Evolutionary conservation across 2,888 invertebrate species (phyloP), one percentile per base, ranked within the genome.

Genomic region (Lasioglossum villosulum): DNA sequence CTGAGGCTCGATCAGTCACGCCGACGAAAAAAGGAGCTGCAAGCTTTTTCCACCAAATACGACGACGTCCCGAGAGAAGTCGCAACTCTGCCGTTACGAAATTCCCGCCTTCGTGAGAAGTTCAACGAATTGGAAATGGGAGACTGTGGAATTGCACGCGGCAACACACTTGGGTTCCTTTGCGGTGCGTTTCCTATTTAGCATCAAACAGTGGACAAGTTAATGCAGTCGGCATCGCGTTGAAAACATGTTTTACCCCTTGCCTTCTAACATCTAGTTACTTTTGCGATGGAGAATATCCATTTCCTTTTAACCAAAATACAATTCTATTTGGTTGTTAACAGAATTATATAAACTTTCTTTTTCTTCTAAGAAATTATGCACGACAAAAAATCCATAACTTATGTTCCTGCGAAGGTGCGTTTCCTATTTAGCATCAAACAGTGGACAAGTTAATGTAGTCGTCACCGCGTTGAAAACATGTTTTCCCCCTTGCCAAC

Each of bases 61-160:
- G 63, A 63, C 63, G 63, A 63, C 37, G 34, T 59, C 30, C 27
- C 78, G 83, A 2, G 23, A 76, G 56, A 66, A 27, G 48, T 66
- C 45, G 70, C 79, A 68, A 81, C 68, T 63, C 48, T 59, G 68
- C 45, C 59, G 56, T 89, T 88, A 81, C 79, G 79, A 86, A 79
- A 86, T 42, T 34, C 30, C 12, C 59, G 52, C 37, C 56, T 56
- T n/a, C 56, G 63, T 27, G 86, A 84, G 80, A 89, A 78, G 42
- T 68, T 52, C 68, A 39, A 34, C 72, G 79, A 88, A 86, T 82
- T 56, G 48, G 66, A 80, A 86, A 73, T 80, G 34, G 63, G 52
- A 77, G 80, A 63, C 30, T 63, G 63, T 63, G 19, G 63, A 63
- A 16, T 19, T 6, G 19, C 19, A 19, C 19, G 30, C 19, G 16